Conservation (phyloP, 1,140 invertebrate species). For the Acromyrmex echinatior region DNA sequence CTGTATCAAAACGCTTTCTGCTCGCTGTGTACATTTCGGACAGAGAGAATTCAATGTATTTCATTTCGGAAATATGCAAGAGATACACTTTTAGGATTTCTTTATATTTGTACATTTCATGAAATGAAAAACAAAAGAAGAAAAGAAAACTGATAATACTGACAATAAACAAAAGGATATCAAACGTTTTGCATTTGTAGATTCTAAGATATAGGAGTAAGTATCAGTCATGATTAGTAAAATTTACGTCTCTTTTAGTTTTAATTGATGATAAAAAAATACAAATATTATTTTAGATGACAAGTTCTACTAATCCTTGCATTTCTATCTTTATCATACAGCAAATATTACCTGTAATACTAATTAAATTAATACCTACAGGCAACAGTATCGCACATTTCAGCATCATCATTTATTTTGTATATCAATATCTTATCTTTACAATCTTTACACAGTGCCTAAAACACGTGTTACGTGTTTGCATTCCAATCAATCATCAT, state of each 20-base stretch:
- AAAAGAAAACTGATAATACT: conserved; percentile 52
- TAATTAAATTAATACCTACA: not conserved
- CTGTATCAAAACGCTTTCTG: conserved; percentile 57
- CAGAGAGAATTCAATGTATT: conserved; percentile 59
- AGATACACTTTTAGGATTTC: conserved; percentile 42
- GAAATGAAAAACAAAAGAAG: conserved; percentile 22
- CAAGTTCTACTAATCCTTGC: not conserved
- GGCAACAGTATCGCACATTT: not conserved
- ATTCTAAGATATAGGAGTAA: conserved; percentile 61
- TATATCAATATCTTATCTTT: conserved; percentile 3
- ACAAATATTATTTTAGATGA: not conserved
- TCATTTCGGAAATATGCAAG: conserved; percentile 64
- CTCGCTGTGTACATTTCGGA: conserved; percentile 57
- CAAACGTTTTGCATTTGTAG: conserved; percentile 56
- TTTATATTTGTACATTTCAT: conserved; percentile 66
- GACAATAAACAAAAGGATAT: conserved; percentile 67
- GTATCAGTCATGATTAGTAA: conserved; percentile 20
- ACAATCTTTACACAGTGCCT: not conserved
- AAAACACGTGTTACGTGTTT: not conserved
- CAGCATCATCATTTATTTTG: not conserved
- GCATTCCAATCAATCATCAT: not conserved
- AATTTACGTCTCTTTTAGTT: not conserved
- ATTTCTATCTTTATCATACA: not conserved
- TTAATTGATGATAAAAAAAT: not conserved
- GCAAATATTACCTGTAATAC: conserved; percentile 9